Evolutionary conservation across 2,113 vertebrate species (phyloP), one percentile per base, ranked within the genome.

Genomic region (Lepisosteus osseus): DNA sequence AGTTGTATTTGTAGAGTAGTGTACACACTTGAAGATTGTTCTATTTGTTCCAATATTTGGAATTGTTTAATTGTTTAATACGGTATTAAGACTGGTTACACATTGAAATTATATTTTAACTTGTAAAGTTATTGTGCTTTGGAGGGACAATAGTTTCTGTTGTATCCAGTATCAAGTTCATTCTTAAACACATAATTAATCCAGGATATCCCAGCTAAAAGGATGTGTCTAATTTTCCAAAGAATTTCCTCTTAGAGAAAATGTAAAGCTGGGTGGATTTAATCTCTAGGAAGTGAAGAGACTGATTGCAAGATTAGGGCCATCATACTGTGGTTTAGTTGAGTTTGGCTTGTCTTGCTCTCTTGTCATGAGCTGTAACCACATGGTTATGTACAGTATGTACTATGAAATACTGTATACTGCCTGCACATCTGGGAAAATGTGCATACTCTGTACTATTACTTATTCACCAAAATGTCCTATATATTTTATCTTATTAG

Each of bases 151-250:
- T 68, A 62, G 17, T 0, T 47, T 14, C 56, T 13, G 8, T 68
- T 67, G 69, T 61, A 71, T 65, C 29, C 57, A 54, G 76, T 64
- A 74, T 74, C 61, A 67, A 44, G 59, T 73, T 74, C 45, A 29
- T 61, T 64, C 65, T 61, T 51, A 63, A 42, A 56, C 67, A 55
- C 67, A 55, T 75, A 71, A 75, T 68, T 79, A 72, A 77, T 77
- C 73, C 80, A 72, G 73, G 77, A 75, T 74, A 74, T 77, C 74
- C 77, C 67, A 75, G 75, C 63, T 45, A 43, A 73, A 72, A 82
- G 75, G 75, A 79, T 76, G 73, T 72, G 63, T 77, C 73, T 79
- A 73, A 70, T 77, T 81, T 78, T 75, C 55, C 71, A 67, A 74
- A 73, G 77, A 72, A 77, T 81, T 75, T 81, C 75, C 74, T 77